Conservation (phyloP, 2,888 invertebrate genomes). For the Mesochorus sp. region DNA sequence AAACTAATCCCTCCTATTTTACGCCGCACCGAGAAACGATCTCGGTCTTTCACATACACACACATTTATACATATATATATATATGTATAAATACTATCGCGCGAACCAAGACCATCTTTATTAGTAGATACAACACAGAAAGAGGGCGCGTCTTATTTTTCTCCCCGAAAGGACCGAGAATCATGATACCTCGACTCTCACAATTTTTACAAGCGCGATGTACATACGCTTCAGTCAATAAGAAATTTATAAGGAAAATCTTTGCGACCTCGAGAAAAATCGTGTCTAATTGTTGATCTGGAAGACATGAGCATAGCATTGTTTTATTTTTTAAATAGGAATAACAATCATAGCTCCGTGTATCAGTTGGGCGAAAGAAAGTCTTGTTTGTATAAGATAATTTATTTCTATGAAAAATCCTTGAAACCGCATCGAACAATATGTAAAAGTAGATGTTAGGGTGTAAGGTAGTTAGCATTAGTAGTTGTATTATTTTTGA, state of each 20-base stretch:
- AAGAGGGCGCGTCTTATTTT: constrained; percentile 44
- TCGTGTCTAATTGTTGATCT: constrained; percentile 22
- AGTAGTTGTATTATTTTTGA: too few species aligned
- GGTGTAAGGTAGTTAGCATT: too few species aligned
- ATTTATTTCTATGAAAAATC: too few species aligned
- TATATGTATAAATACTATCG: background rate
- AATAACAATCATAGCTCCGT: too few species aligned
- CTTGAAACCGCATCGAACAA: too few species aligned
- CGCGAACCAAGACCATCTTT: constrained; percentile 75
- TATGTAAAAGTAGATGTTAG: too few species aligned
- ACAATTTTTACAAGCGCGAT: constrained; percentile 17
- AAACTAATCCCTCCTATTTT: constrained; percentile 82
- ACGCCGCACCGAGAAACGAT: constrained; percentile 70
- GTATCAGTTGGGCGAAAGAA: too few species aligned
- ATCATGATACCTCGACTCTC: constrained; percentile 35
- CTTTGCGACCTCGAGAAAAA: background rate
- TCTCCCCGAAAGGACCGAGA: background rate
- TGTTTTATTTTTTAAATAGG: too few species aligned
- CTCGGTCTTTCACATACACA: constrained; percentile 33
- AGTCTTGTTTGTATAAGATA: too few species aligned
- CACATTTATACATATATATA: background rate
- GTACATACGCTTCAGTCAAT: background rate
- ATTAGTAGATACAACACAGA: constrained; percentile 78
- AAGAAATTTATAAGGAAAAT: constrained; percentile 20
- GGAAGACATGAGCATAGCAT: background rate